Evolutionary conservation across 2,888 invertebrate species (phyloP).

Genomic region (Gastrophysa polygoni): DNA sequence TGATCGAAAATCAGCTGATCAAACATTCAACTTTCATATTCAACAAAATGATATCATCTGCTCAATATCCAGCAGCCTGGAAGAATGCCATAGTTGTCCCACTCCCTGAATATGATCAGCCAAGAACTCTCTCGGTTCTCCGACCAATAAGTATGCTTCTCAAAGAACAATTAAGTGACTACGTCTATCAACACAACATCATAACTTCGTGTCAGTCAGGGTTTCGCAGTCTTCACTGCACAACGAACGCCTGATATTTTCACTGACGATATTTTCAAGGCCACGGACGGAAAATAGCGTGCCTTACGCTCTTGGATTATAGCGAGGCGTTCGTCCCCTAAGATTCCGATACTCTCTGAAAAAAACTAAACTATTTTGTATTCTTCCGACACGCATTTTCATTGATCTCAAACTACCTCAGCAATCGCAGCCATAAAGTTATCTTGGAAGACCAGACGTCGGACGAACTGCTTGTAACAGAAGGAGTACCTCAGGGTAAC

Average conservation of each 20-base stretch:
- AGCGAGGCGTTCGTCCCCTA: neutral
- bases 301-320: neutral
- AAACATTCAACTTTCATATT: neutral
- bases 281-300: neutral
- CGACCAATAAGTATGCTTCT: neutral
- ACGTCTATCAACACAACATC: neutral
- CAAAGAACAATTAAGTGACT: neutral
- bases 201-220: neutral
- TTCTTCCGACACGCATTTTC: too few species aligned
- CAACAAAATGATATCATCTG: neutral
- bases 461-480: too few species aligned
- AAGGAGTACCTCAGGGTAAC: too few species aligned
- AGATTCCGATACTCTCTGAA: neutral
- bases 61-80: neutral
- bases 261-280: neutral
- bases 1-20: neutral
- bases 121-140: neutral
- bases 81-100: neutral
- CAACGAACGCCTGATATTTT: neutral
- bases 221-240: neutral
- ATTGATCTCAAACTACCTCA: too few species aligned
- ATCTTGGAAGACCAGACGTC: too few species aligned
- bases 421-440: too few species aligned
- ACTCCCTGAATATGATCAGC: neutral
- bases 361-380: too few species aligned